Evolutionary conservation across 1,140 invertebrate species (phyloP).

Genomic region (Bursaphelenchus mucronatus): DNA sequence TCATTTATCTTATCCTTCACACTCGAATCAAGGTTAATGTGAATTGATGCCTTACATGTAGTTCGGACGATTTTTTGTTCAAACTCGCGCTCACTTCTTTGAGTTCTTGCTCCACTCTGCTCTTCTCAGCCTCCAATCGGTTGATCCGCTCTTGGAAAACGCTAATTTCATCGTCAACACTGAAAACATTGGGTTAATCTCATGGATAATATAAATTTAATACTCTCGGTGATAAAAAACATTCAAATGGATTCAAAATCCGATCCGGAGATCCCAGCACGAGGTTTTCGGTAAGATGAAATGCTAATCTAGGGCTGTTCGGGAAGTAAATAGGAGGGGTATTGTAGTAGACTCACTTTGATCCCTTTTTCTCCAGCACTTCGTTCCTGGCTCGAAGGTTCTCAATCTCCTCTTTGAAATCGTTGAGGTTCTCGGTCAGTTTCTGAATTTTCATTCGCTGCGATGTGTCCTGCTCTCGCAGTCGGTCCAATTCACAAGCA

Average conservation of each 20-base stretch:
- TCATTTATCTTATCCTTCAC: too few species aligned
- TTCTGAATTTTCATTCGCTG: conserved; percentile 32
- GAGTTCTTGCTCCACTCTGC: conserved; percentile 12
- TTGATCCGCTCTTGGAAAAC: conserved; percentile 25
- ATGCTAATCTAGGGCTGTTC: too few species aligned
- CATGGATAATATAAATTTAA: not conserved
- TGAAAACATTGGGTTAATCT: conserved; percentile 17
- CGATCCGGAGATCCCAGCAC: not conserved
- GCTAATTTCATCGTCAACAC: conserved; percentile 24
- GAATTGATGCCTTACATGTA: conserved; percentile 21
- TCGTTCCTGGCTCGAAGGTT: conserved; percentile 33
- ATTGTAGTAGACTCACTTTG: conserved; percentile 35
- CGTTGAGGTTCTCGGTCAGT: conserved; percentile 19
- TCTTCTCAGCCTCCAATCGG: conserved; percentile 3
- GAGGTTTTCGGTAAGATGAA: too few species aligned
- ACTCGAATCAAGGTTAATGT: conserved; percentile 6
- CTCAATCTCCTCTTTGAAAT: conserved; percentile 26
- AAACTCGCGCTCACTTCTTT: conserved; percentile 16
- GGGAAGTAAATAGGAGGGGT: conserved; percentile 15
- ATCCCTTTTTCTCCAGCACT: conserved; percentile 30
- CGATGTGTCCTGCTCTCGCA: conserved; percentile 27
- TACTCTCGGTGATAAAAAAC: not conserved
- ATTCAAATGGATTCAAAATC: conserved; percentile 6
- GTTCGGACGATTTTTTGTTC: conserved; percentile 21
- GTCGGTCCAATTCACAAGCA: conserved; percentile 27